Evolutionary conservation across 2,113 vertebrate genomes (phyloP), one percentile per base, ranked within the genome.

Genomic region (Zosterops lateralis): DNA sequence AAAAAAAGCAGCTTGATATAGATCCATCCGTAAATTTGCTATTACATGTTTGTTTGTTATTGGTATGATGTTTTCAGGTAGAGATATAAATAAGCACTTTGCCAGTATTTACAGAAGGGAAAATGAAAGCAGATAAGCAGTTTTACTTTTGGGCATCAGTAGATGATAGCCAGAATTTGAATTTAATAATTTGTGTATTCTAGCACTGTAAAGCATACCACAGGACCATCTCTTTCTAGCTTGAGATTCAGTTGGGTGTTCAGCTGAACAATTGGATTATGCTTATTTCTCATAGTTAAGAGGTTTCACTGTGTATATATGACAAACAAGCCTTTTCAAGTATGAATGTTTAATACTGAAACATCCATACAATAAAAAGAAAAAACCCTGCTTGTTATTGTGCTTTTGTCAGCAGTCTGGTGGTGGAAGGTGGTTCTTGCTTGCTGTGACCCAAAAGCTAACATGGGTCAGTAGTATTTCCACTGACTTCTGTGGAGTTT

Each of bases 21-120:
- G 67, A 94, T 85, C 56, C 77, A 26, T 96, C 65, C 93, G 51
- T 90, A 93, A 91, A 95, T 91, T 87, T 83, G 47, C 78, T 64
- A 5, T 66, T 72, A 54, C 1, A 0, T 68, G 45, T 91, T 67
- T 94, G 50, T 92, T 96, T 94, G 71, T 17, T 91, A 57, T 84
- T 87, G 26, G 56, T 86, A 45, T 73, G 38, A 73, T 87, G 14
- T 45, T 91, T 83, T 74, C 87, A 96, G 87, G 87, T 91, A 66
- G 54, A 56, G 34, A 51, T 44, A 85, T 47, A 80, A 92, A 83
- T 79, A 85, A 94, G 16, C 56, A 40, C n/a, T 85, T 87, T 95
- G 74, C 85, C 91, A 91, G 56, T 94, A 56, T 97, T 94, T 95
- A 77, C 87, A 57, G 79, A 91, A 86, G 40, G 34, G 47, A 20